Evolutionary conservation across 1,140 invertebrate genomes (phyloP).

Genomic region (Eumaeus atala): DNA sequence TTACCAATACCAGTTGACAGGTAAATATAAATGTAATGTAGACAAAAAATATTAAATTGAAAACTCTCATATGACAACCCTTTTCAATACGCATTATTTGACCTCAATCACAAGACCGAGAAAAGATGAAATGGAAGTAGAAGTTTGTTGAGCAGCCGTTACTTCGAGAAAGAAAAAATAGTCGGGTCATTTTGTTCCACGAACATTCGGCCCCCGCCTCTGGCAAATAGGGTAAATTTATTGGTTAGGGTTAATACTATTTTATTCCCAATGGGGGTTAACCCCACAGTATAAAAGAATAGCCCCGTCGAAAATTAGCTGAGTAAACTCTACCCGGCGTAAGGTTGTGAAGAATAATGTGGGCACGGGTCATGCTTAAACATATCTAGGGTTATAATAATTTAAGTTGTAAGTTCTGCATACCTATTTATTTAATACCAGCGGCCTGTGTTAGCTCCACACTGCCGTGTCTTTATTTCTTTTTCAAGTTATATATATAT

Average conservation of each 20-base stretch:
- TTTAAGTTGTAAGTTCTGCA: no score
- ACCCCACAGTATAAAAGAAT: background rate
- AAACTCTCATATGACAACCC: background rate
- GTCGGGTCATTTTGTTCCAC: constrained; percentile 6
- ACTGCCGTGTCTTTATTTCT: no score
- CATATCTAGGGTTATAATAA: no score
- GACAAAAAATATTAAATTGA: no score
- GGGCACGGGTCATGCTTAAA: no score
- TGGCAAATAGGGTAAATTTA: constrained; percentile 6
- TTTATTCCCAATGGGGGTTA: background rate
- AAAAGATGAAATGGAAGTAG: constrained; percentile 4
- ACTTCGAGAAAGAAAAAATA: background rate
- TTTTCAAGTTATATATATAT: no score
- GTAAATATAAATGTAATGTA: no score
- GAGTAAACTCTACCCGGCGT: no score
- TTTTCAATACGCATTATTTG: constrained; percentile 5
- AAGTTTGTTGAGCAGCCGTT: background rate
- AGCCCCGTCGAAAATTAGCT: background rate
- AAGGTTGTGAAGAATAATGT: no score
- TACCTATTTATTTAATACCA: no score
- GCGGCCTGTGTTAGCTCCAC: no score
- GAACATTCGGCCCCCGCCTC: background rate
- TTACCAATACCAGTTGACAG: no score
- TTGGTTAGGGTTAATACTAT: constrained; percentile 5
- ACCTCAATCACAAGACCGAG: constrained; percentile 8